Percentiles rank a stretch among this genome's conserved stretches.
These are phyloP conservation scores for Euplagia quadripunctaria DNA, from an alignment of 2,888 invertebrate genomes.

Conservation along the genomic window DNA sequence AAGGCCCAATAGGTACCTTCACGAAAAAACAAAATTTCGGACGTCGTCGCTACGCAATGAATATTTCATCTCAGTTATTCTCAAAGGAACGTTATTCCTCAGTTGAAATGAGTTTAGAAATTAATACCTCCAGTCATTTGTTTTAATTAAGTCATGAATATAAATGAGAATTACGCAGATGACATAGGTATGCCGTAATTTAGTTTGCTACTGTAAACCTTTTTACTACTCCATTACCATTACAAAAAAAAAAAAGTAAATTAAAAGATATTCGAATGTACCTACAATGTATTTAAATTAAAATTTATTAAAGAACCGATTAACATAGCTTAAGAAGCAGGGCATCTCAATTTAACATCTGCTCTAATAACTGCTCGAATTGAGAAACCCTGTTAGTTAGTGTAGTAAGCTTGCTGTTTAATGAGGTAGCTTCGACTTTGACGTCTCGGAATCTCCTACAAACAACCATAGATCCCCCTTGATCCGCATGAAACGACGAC, in stretches of 20 bases:
- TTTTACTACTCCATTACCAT: conserved; percentile 21
- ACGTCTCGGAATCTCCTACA: too few relatives aligned
- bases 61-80: conserved; percentile 56
- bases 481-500: too few relatives aligned
- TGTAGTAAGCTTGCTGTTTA: too few relatives aligned
- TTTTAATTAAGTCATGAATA: conserved; percentile 79
- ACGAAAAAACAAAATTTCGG: conserved; percentile 41
- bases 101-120: conserved; percentile 71
- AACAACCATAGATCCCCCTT: too few relatives aligned
- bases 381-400: neutral
- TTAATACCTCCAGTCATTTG: conserved; percentile 74
- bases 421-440: too few relatives aligned
- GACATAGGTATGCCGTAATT: conserved; percentile 63
- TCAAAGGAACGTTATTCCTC: conserved; percentile 64
- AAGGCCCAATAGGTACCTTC: conserved; percentile 28
- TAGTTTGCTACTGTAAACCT: conserved; percentile 56
- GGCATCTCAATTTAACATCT: neutral
- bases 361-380: neutral
- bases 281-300: neutral
- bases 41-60: conserved; percentile 44
- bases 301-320: neutral
- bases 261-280: conserved; percentile 20
- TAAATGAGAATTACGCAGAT: conserved; percentile 66
- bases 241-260: conserved; percentile 30
- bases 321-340: neutral